Evolutionary conservation across 2,113 vertebrate genomes (phyloP).

Genomic region (Onychostruthus taczanowskii): DNA sequence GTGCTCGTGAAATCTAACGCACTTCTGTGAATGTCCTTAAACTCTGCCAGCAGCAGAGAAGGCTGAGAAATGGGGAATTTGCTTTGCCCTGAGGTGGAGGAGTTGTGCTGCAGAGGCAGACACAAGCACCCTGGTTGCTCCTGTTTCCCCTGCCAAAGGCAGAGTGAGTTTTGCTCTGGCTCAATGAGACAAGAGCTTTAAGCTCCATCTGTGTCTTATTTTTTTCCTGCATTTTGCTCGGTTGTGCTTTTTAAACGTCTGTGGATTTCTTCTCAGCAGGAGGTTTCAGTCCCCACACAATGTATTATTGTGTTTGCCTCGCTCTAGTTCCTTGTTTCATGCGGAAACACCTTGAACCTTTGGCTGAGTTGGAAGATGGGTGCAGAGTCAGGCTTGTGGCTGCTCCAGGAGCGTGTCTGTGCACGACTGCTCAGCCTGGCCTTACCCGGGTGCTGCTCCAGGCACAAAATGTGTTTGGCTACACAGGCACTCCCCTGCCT

Average conservation of each 20-base stretch:
- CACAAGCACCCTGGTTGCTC: not conserved
- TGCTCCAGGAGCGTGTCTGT: not conserved
- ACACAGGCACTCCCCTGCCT: not conserved
- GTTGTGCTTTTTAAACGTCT: not conserved
- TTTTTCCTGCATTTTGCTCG: not conserved
- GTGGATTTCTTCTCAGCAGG: not conserved
- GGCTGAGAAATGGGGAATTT: not conserved
- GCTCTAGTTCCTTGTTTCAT: slow-evolving; percentile 2
- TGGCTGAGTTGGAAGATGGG: slow-evolving; percentile 26
- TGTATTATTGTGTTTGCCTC: slow-evolving; percentile 11
- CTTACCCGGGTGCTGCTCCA: not conserved
- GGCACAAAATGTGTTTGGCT: not conserved
- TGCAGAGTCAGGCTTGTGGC: not conserved
- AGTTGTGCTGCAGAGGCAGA: not conserved
- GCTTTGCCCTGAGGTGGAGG: not conserved
- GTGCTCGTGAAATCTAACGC: not conserved
- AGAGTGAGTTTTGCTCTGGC: not conserved
- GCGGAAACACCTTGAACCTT: slow-evolving; percentile 53
- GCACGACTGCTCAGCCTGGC: not conserved
- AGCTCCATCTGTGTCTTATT: not conserved
- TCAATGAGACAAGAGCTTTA: not conserved
- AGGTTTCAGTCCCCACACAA: slow-evolving; percentile 13
- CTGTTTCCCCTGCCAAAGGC: not conserved
- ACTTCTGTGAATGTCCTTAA: not conserved
- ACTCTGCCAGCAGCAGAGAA: not conserved